Evolutionary conservation across 2,113 vertebrate genomes (phyloP), one percentile per base, ranked within the genome.

Genomic region (Aldabrachelys gigantea): DNA sequence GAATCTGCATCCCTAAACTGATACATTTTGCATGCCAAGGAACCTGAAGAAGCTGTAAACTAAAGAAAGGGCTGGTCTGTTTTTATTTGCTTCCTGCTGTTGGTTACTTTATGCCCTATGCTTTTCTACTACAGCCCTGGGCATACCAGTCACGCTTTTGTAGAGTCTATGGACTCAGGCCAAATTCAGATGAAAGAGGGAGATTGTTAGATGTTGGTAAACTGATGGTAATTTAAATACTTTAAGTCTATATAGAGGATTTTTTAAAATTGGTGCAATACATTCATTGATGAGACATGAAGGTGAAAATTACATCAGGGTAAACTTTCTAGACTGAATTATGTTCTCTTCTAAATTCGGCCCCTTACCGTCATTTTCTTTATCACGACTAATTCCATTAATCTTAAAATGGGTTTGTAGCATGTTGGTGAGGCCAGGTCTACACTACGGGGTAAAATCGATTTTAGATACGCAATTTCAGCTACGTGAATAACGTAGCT

Each of bases 271-370:
- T 75, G n/a, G 69, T 41, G 9, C 5, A 38, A 5, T n/a, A 41
- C 49, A 25, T 62, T 31, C 24, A 2, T 76, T 72, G 22, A 7
- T 85, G 76, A 88, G 53, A 87, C 81, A 25, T 2, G 31, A 89
- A 95, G 16, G 35, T 81, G 76, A 83, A 81, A 80, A 0, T n/a
- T 90, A 41, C 31, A 12, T 17, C 31, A 6, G 24, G 54, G 94
- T 86, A 89, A 22, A 49, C 11, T 91, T 90, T 50, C 84, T 75
- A 87, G 31, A 19, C 62, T 5, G 12, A 17, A 82, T 91, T 89
- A 84, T 13, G 2, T 62, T 76, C 85, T 65, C 78, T 35, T 81
- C 65, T 88, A 79, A 69, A 59, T 76, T 82, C 59, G 8, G 35
- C 76, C 29, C n/a, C 21, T 92, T 0, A 1, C 27, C 54, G 91